A percentile compares a stretch with the other conserved stretches of the same genome.
phyloP scores from a whole-genome alignment of 92 coral and sea anemone species.

The Porites cylindrica region DNA sequence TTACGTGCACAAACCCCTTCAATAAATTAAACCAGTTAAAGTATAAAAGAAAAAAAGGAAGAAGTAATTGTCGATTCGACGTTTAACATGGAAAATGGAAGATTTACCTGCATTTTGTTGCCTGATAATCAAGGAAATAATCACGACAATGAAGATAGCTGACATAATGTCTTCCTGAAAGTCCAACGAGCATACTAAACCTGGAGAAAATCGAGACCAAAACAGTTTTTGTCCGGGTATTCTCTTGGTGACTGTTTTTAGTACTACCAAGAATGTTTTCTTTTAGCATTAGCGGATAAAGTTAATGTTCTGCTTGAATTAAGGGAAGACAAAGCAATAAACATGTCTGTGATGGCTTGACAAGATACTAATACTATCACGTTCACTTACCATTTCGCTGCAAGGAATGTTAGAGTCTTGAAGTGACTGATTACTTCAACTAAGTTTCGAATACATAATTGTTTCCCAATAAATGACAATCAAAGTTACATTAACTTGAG shows the following conservation, averaged over 20 bases:
- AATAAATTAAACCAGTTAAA: neutral
- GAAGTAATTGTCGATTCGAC: too few species aligned
- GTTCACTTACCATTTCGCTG: constrained; percentile 12
- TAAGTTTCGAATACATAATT: neutral
- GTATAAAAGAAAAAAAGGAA: neutral
- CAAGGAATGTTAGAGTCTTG: too few species aligned
- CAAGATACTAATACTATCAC: too few species aligned
- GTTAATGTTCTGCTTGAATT: too few species aligned
- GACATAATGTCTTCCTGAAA: constrained; percentile 19
- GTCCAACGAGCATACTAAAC: constrained; percentile 11
- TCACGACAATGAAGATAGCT: constrained; percentile 23
- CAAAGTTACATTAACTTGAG: neutral
- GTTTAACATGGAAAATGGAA: neutral
- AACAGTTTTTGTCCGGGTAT: too few species aligned
- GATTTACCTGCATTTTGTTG: constrained; percentile 26
- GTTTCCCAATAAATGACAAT: neutral
- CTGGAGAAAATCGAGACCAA: neutral
- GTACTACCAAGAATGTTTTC: neutral
- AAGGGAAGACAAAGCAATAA: neutral
- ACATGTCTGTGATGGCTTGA: neutral
- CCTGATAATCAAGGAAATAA: neutral
- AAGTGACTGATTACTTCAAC: neutral
- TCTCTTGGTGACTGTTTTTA: too few species aligned
- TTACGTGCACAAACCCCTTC: too few species aligned
- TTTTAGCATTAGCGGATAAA: too few species aligned